Evolutionary conservation across 2,888 invertebrate genomes (phyloP), one percentile per base, ranked within the genome.

Genomic region (Himalopsyche tibetana): DNA sequence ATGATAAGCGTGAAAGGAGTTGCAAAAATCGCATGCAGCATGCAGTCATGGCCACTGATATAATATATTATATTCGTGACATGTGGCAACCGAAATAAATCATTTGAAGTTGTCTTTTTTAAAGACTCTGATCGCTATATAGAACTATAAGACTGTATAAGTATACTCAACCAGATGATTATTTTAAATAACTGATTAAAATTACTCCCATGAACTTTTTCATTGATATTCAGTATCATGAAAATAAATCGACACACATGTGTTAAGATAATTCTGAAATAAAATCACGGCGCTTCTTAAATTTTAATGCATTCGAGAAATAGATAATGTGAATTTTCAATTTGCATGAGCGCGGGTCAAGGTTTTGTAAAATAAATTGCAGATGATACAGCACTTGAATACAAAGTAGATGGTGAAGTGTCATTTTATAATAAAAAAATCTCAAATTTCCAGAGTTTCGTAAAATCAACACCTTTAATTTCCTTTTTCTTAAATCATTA

Each of bases 221-320:
- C 19, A 63, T 63, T 19, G 28, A 11, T 63, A 63, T 63, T 63
- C 63, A 63, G 63, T 63, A 63, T 63, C 63, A 19, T 63, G 15
- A 19, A 28, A 63, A 28, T 63, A 63, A 74, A 15, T 36, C 74
- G 74, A 36, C 74, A 74, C 36, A 28, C n/a, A 28, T 74, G 36
- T 74, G 74, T 74, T 36, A 74, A 74, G 74, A 74, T 74, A 36
- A 74, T 74, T 74, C 74, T 38, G 74, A 74, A 74, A 74, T 74
- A 74, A 74, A 74, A 74, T 74, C 74, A 74, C 28, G 28, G 38
- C 38, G 74, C 36, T 74, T 74, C 74, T 28, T 74, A 74, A 74
- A 74, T 74, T 74, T 74, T 74, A 74, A 74, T 74, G 74, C 74
- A 74, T 36, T 36, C 74, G 5, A 74, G 74, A 74, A 74, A 38